A percentile compares a stretch with the other conserved stretches of the same genome.
Conservation (phyloP, 1,140 invertebrate species). For the Portunus trituberculatus region DNA sequence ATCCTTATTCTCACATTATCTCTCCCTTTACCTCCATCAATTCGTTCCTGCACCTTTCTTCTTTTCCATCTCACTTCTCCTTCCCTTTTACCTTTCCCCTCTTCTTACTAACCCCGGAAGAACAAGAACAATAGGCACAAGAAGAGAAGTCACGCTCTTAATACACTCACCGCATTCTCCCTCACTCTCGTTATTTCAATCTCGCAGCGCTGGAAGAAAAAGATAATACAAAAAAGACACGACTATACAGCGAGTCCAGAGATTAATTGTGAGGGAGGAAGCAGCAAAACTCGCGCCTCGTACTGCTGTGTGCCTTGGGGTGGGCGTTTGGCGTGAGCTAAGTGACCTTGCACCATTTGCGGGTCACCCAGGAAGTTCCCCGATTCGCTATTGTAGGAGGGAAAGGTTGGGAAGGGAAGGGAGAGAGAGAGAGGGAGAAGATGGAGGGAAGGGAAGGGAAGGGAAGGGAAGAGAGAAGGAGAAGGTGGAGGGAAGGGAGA, state of each 20-base stretch:
- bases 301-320: too few relatives aligned
- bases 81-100: neutral
- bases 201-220: too few relatives aligned
- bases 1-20: neutral
- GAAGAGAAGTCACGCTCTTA: too few relatives aligned
- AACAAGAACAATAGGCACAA: too few relatives aligned
- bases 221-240: too few relatives aligned
- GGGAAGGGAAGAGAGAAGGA: neutral
- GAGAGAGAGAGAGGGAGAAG: neutral
- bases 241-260: too few relatives aligned
- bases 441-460: neutral
- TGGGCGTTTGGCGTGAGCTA: neutral
- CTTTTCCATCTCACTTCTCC: neutral
- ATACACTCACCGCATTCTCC: too few relatives aligned
- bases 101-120: neutral
- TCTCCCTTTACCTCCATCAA: neutral
- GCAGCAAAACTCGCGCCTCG: too few relatives aligned
- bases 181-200: too few relatives aligned
- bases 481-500: too few relatives aligned
- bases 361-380: neutral
- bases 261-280: too few relatives aligned
- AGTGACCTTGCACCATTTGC: neutral
- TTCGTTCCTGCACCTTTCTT: neutral
- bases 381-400: neutral
- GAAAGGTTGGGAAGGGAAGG: neutral